Percentiles rank a stretch among this genome's conserved stretches.
Conservation (phyloP, 2,888 invertebrate genomes). For the Nomada fabriciana region DNA sequence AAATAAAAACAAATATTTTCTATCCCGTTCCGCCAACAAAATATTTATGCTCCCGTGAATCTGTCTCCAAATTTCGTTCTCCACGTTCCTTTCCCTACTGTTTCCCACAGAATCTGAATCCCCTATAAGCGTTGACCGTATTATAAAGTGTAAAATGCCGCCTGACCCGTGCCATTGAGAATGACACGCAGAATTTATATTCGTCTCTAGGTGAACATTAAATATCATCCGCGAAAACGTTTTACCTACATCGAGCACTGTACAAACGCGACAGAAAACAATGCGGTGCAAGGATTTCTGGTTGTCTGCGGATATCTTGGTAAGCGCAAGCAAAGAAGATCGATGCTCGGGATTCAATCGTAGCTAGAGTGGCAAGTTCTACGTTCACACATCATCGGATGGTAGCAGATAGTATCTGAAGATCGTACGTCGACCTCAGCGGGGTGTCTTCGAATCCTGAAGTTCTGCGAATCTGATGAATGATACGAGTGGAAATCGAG, state of each 20-base stretch:
- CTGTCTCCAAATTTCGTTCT: neutral
- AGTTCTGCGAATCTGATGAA: slow-evolving; percentile 57
- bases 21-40: no score
- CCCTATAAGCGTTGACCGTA: neutral
- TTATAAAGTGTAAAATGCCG: slow-evolving; percentile 21
- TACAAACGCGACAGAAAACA: slow-evolving; percentile 13
- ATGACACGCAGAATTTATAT: slow-evolving; percentile 6
- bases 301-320: neutral
- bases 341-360: slow-evolving; percentile 21
- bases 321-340: neutral
- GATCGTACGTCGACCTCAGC: slow-evolving; percentile 47
- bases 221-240: slow-evolving; percentile 14
- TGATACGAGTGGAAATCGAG: slow-evolving; percentile 43
- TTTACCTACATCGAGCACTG: slow-evolving; percentile 30
- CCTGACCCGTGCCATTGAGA: neutral
- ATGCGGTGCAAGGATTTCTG: slow-evolving; percentile 25
- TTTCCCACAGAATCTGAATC: slow-evolving; percentile 2
- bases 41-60: no score
- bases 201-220: slow-evolving; percentile 13
- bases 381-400: slow-evolving; percentile 36
- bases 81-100: neutral
- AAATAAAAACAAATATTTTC: no score
- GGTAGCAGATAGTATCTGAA: slow-evolving; percentile 38
- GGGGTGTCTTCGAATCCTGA: slow-evolving; percentile 40
- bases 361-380: slow-evolving; percentile 38